Percentiles rank a stretch among this genome's conserved stretches.
phyloP scores from a whole-genome alignment of 2,113 vertebrate species.

The Panthera uncia region DNA sequence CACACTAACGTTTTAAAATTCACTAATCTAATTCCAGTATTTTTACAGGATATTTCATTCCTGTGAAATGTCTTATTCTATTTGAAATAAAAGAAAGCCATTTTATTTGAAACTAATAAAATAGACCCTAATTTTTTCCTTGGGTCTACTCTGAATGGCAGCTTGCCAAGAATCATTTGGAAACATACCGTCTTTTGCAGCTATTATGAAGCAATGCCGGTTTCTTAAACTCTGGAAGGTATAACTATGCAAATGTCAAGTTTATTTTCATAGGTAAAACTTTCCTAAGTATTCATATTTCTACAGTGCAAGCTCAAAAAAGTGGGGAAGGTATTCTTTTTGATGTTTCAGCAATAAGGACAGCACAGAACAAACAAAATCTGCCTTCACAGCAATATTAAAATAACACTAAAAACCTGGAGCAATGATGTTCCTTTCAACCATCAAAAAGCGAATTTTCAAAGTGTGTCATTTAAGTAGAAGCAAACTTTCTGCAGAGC shows the following conservation, averaged over 20 bases:
- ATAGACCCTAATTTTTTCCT: background rate
- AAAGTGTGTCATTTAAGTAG: background rate
- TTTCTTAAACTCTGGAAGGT: background rate
- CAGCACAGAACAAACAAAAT: slow-evolving; percentile 20
- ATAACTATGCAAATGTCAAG: background rate
- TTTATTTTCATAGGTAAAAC: slow-evolving; percentile 17
- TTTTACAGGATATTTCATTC: background rate
- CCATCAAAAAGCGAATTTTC: background rate
- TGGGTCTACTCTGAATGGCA: background rate
- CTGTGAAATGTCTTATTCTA: background rate
- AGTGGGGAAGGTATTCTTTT: background rate
- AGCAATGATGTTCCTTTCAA: background rate
- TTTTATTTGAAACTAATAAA: background rate
- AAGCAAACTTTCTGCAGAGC: background rate
- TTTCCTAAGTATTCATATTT: background rate
- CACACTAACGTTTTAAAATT: background rate
- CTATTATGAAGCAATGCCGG: background rate
- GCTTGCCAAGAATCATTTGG: background rate
- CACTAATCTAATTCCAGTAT: background rate
- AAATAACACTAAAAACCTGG: slow-evolving; percentile 3
- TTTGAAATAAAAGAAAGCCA: background rate
- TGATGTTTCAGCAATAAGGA: background rate
- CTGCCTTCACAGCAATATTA: background rate
- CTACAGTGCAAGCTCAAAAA: background rate
- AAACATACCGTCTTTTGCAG: background rate